Evolutionary conservation across 2,888 invertebrate species (phyloP).

Genomic region (Amiota mariae): DNA sequence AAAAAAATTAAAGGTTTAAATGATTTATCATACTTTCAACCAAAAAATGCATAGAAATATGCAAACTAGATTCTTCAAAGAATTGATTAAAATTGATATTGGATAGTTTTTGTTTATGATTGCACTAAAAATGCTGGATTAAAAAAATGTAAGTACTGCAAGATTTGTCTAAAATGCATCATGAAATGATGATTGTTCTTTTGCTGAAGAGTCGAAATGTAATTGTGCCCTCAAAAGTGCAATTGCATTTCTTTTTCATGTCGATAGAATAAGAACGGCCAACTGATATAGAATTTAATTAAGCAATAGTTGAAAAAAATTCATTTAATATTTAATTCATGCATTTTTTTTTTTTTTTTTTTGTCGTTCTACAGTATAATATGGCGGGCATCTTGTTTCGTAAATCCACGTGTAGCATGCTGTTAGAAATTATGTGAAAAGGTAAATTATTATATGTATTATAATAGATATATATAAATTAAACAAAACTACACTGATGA

Average conservation of each 20-base stretch:
- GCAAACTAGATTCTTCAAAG: background rate
- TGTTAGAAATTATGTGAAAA: background rate
- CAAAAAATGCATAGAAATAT: background rate
- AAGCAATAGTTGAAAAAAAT: background rate
- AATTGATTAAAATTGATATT: background rate
- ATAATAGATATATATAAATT: background rate
- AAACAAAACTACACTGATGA: slow-evolving; percentile 49
- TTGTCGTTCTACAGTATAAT: slow-evolving; percentile 20
- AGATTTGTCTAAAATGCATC: background rate
- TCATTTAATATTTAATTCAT: background rate
- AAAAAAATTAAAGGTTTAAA: background rate
- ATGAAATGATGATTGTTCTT: slow-evolving; percentile 57
- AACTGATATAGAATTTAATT: slow-evolving; percentile 54
- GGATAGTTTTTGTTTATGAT: background rate
- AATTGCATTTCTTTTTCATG: slow-evolving; percentile 52
- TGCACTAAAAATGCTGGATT: background rate
- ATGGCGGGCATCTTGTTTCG: slow-evolving; percentile 3
- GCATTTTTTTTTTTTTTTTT: too few species aligned
- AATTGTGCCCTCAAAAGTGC: slow-evolving; percentile 38
- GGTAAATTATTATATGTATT: background rate
- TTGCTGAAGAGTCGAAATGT: slow-evolving; percentile 59
- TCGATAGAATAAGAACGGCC: slow-evolving; percentile 70
- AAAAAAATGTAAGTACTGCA: background rate
- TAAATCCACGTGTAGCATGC: slow-evolving; percentile 1
- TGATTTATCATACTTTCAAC: background rate